These are phyloP conservation scores for Epinotia demarniana DNA, from an alignment of 2,888 invertebrate species.

Conservation along the genomic window DNA sequence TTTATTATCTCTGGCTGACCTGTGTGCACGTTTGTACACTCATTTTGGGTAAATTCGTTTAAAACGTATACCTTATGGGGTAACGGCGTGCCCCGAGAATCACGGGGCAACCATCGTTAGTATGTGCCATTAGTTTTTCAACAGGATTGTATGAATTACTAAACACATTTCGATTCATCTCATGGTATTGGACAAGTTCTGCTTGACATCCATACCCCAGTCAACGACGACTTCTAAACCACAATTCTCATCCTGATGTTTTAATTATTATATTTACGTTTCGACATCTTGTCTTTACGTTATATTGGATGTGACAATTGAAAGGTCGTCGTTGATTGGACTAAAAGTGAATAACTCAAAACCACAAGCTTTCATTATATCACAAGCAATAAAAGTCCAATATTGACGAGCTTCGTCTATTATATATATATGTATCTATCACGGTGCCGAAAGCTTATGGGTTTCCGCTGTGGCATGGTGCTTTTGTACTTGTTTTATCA, in stretches of 20 bases:
- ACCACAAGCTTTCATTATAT: constrained; percentile 78
- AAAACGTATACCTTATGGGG: constrained; percentile 4
- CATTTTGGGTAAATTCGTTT: not conserved
- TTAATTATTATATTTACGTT: not conserved
- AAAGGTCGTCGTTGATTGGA: constrained; percentile 23
- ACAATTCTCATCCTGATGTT: not conserved
- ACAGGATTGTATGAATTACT: constrained; percentile 40
- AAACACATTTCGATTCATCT: constrained; percentile 53
- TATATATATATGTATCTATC: constrained; percentile 49
- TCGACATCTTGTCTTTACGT: too few relatives aligned
- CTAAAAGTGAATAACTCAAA: constrained; percentile 56
- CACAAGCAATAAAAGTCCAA: constrained; percentile 72
- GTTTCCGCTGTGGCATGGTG: constrained; percentile 75
- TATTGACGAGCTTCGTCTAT: constrained; percentile 67
- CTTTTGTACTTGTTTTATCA: constrained; percentile 50
- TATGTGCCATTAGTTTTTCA: constrained; percentile 7
- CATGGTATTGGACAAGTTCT: constrained; percentile 45
- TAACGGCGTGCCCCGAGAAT: not conserved
- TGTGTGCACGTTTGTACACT: not conserved
- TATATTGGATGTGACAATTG: not conserved
- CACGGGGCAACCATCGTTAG: constrained; percentile 6
- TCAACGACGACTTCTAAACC: constrained; percentile 14
- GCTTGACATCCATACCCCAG: constrained; percentile 39
- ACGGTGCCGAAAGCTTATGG: constrained; percentile 79
- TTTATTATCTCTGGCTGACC: not conserved